phyloP scores from a whole-genome alignment of 2,888 invertebrate species.

The Chrysomela aeneicollis region DNA sequence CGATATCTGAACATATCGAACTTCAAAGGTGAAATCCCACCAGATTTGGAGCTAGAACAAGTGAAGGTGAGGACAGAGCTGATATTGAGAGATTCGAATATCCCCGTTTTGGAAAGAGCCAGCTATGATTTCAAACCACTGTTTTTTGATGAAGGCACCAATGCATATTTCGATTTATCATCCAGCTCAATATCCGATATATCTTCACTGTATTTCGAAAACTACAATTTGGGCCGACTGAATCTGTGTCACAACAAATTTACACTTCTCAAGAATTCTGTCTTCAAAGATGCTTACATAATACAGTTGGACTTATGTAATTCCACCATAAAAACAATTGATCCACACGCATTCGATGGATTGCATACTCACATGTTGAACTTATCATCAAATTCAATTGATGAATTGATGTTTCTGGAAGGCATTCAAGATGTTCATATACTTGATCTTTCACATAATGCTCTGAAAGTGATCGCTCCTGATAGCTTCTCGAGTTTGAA shows the following conservation, averaged over 20 bases:
- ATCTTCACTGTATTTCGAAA: slow-evolving; percentile 28
- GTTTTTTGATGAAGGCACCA: slow-evolving; percentile 26
- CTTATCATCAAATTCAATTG: slow-evolving; percentile 24
- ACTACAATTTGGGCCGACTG: slow-evolving; percentile 29
- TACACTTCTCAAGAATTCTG: slow-evolving; percentile 7
- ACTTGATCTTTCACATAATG: slow-evolving; percentile 33
- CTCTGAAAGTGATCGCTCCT: slow-evolving; percentile 10
- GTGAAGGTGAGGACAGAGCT: slow-evolving; percentile 28
- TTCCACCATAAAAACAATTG: slow-evolving; percentile 22
- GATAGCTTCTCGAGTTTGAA: slow-evolving; percentile 14
- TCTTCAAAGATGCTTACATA: slow-evolving; percentile 30
- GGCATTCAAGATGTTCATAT: slow-evolving; percentile 2
- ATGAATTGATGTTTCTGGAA: slow-evolving; percentile 17
- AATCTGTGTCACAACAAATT: slow-evolving; percentile 35
- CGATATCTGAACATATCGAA: slow-evolving; percentile 26
- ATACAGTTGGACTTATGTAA: slow-evolving; percentile 32
- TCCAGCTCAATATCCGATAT: slow-evolving; percentile 30
- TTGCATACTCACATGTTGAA: slow-evolving; percentile 24
- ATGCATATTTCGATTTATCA: slow-evolving; percentile 31
- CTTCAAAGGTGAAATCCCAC: slow-evolving; percentile 21
- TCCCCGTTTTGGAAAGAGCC: slow-evolving; percentile 23
- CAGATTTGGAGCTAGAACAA: slow-evolving; percentile 20
- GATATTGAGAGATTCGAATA: slow-evolving; percentile 23
- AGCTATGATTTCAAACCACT: slow-evolving; percentile 29
- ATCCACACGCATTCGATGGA: slow-evolving; percentile 14